These are phyloP conservation scores for Jordanella pulchra DNA, from an alignment of 2,797 vertebrate species.

Conservation along the genomic window DNA sequence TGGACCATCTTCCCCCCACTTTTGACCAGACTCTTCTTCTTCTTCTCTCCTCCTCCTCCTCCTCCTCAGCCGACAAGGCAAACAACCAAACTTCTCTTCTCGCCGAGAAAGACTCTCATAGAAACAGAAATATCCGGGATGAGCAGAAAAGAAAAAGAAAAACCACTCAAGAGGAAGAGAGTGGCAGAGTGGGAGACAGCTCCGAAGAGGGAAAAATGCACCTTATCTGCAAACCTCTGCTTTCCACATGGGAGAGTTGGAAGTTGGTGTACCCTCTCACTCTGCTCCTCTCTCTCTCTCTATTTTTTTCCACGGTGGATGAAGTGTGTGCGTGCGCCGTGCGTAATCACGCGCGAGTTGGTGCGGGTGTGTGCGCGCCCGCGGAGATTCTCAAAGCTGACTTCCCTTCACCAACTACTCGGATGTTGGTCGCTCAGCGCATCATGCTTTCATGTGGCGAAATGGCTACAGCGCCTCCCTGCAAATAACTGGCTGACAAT, in stretches of 20 bases:
- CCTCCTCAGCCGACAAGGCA: conserved; percentile 71
- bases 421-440: conserved; percentile 73
- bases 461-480: conserved; percentile 84
- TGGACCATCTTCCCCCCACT: conserved; percentile 86
- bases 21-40: conserved; percentile 69
- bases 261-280: conserved; percentile 66
- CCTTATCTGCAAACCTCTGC: conserved; percentile 65
- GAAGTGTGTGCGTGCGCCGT: conserved; percentile 64
- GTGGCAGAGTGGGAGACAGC: conserved; percentile 33
- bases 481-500: conserved; percentile 81
- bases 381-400: conserved; percentile 70
- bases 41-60: conserved; percentile 60
- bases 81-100: conserved; percentile 83
- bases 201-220: conserved; percentile 46
- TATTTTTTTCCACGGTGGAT: conserved; percentile 60
- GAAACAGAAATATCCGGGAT: conserved; percentile 70
- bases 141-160: background rate
- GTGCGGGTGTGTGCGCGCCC: conserved; percentile 44
- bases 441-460: conserved; percentile 79
- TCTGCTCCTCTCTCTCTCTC: conserved; percentile 27
- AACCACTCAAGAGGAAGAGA: conserved; percentile 32
- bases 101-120: conserved; percentile 76
- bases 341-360: conserved; percentile 51
- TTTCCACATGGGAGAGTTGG: conserved; percentile 78
- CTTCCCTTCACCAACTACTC: conserved; percentile 65